phyloP scores from a whole-genome alignment of 2,888 invertebrate species.

The Gandaritis pyraliata region DNA sequence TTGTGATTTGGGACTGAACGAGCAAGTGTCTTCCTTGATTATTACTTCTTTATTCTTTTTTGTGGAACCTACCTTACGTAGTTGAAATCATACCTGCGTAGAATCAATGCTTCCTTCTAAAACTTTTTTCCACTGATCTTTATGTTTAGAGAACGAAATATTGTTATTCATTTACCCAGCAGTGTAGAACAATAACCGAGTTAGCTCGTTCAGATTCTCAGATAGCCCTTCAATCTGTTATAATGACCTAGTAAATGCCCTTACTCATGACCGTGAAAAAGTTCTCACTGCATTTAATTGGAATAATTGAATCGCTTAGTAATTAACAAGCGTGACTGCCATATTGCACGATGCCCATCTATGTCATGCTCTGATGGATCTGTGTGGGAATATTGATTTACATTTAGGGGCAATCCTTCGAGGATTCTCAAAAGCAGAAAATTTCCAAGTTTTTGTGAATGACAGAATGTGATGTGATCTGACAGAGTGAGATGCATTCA shows the following conservation, averaged over 20 bases:
- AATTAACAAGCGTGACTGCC: constrained; percentile 63
- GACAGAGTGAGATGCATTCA: constrained; percentile 15
- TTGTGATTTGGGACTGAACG: not conserved
- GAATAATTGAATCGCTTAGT: constrained; percentile 62
- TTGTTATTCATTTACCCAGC: too few species aligned
- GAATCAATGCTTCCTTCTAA: not conserved
- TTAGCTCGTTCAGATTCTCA: not conserved
- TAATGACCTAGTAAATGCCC: constrained; percentile 18
- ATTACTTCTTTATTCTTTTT: not conserved
- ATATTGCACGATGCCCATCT: constrained; percentile 64
- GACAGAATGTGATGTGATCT: constrained; percentile 7
- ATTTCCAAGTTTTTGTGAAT: constrained; percentile 5
- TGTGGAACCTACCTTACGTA: too few species aligned
- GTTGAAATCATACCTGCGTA: too few species aligned
- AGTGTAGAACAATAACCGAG: not conserved
- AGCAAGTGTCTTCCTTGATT: not conserved
- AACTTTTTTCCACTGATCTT: too few species aligned
- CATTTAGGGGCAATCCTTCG: constrained; percentile 15
- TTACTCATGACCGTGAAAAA: constrained; percentile 34
- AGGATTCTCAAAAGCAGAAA: constrained; percentile 15
- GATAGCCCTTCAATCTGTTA: constrained; percentile 7
- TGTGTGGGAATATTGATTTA: constrained; percentile 54
- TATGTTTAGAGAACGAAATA: too few species aligned
- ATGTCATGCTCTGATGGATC: constrained; percentile 58
- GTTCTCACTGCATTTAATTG: constrained; percentile 47